Base-by-base conservation (phyloP, 1,140 invertebrate genomes). In the Drosophila setifemur region DNA sequence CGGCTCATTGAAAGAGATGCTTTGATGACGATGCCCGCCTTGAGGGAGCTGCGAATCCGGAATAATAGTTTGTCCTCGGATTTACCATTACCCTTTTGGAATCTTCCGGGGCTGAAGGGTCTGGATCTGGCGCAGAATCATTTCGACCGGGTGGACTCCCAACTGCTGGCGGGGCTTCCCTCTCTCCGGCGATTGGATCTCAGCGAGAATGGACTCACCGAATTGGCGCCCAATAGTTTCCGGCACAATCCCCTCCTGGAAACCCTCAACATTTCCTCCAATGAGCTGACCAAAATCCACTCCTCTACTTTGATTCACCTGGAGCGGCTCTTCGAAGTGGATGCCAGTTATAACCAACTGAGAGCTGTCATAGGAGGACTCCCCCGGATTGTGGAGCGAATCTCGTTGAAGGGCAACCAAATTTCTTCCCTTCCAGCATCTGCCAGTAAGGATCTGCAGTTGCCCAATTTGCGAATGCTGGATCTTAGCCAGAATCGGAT, bases 401-500 rank as follows among this genome's bases (percentile, higher is more conserved):
- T 97, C n/a, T 93, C 94, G 78, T 88, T 97, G 73, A 90, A 94
- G 25, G 93, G 93, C 69, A 97, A 97, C 88, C 93, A 95, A 64
- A 95, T 97, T 16, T 92, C 92, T 0, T 90, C 87, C 1, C 86
- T 97, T 4, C 94, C 96, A 2, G 75, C 90, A 0, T 76, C 93
- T 1, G 92, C 93, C 0, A 94, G 94, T 1, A 93, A 93, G 19
- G 93, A 94, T 73, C 86, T 96, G 16, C 93, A 94, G 57, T 90
- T 96, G 44, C 95, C 95, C 4, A 92, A 93, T 18, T 77, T 96
- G 6, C 92, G 94, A 73, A 93, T 94, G 64, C 88, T 97, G 2
- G 96, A 97, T 89, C 90, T 97, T 11, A 95, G 94, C 12, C 93
- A 92, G 11, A 97, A 97, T 90, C 93, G 93, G 1, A 94, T 97